Evolutionary conservation across 2,888 invertebrate genomes (phyloP).

Genomic region (Drosophila longiperda): DNA sequence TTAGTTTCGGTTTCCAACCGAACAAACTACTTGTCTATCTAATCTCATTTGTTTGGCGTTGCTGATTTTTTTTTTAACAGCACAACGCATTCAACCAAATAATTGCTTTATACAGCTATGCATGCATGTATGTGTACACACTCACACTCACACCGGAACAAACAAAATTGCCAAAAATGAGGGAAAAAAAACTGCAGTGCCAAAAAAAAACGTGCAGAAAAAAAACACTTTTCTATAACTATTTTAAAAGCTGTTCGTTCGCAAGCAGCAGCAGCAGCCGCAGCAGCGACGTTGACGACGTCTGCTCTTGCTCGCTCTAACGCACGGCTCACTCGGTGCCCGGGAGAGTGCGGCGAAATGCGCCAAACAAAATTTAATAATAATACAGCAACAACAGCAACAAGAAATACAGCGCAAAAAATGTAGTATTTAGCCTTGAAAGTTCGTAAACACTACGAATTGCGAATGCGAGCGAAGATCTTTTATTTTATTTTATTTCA

Average conservation of each 20-base stretch:
- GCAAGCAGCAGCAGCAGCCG: conserved; percentile 16
- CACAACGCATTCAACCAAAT: conserved; percentile 71
- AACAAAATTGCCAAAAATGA: conserved; percentile 34
- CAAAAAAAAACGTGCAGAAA: conserved; percentile 36
- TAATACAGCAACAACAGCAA: conserved; percentile 53
- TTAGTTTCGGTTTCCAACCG: conserved; percentile 63
- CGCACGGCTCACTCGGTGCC: background rate
- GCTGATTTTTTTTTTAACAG: conserved; percentile 42
- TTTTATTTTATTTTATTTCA: conserved; percentile 38
- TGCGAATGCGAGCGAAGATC: conserved; percentile 62
- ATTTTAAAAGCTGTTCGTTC: conserved; percentile 52
- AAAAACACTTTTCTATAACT: conserved; percentile 75
- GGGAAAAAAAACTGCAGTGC: conserved; percentile 49
- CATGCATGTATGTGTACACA: conserved; percentile 27
- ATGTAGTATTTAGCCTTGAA: conserved; percentile 81
- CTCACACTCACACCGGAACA: conserved; percentile 44
- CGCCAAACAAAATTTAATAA: conserved; percentile 78
- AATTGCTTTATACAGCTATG: conserved; percentile 62
- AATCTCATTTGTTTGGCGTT: conserved; percentile 58
- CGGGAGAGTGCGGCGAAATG: conserved; percentile 60
- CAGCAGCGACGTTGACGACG: conserved; percentile 7
- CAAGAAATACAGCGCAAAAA: conserved; percentile 54
- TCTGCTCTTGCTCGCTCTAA: conserved; percentile 2
- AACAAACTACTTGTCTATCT: conserved; percentile 75
- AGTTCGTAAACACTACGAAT: conserved; percentile 79